Evolutionary conservation across 2,113 vertebrate genomes (phyloP).

Genomic region (Zosterops japonicus): DNA sequence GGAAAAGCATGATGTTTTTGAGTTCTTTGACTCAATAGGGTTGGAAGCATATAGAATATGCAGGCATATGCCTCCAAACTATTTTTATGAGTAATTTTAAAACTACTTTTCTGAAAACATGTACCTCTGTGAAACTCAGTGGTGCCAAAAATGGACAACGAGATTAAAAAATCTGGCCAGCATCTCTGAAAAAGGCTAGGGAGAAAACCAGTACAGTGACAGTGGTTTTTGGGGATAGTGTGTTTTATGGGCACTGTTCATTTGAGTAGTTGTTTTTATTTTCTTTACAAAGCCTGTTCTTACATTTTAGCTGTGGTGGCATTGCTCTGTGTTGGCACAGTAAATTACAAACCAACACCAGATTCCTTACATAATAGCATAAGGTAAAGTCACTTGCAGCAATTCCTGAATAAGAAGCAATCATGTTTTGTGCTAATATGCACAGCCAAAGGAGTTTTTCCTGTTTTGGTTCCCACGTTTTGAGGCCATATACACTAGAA

Average conservation of each 20-base stretch:
- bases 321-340: background rate
- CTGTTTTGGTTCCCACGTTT: background rate
- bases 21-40: background rate
- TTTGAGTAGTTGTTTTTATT: background rate
- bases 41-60: background rate
- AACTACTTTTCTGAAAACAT: background rate
- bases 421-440: background rate
- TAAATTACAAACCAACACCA: background rate
- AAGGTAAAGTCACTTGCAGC: background rate
- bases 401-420: background rate
- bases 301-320: background rate
- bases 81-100: background rate
- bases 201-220: background rate
- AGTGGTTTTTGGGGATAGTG: background rate
- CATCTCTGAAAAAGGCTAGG: background rate
- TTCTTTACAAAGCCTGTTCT: background rate
- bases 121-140: background rate
- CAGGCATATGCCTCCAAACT: background rate
- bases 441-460: background rate
- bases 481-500: background rate
- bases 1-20: background rate
- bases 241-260: background rate
- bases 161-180: background rate
- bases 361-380: background rate
- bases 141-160: fast-evolving